These are phyloP conservation scores for Phrixothrix hirtus DNA, from an alignment of 2,888 invertebrate genomes.

Conservation along the genomic window DNA sequence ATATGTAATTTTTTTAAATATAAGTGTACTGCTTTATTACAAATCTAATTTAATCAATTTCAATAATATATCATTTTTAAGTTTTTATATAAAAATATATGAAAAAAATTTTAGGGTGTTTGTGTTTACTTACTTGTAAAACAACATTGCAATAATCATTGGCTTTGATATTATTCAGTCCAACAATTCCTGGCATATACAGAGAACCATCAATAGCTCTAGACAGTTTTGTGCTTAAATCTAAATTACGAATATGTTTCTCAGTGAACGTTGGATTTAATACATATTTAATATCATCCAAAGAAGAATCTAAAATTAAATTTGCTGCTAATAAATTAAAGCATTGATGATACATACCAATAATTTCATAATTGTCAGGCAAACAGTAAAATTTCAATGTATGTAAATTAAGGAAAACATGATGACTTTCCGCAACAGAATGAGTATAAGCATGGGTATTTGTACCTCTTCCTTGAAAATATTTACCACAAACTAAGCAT, in stretches of 20 bases:
- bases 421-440: constrained; percentile 96
- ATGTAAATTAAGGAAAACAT: constrained; percentile 95
- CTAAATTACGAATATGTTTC: constrained; percentile 80
- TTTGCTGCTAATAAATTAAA: no score
- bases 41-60: no score
- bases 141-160: constrained; percentile 99
- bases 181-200: constrained; percentile 97
- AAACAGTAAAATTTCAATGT: constrained; percentile 98
- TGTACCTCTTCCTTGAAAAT: constrained; percentile 95
- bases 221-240: constrained; percentile 80
- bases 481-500: constrained; percentile 98
- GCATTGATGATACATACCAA: constrained; percentile 67
- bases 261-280: constrained; percentile 93
- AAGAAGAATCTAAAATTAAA: constrained; percentile 80
- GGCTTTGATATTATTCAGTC: constrained; percentile 98
- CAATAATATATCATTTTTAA: no score
- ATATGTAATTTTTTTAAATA: no score
- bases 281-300: constrained; percentile 98
- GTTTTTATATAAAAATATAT: no score
- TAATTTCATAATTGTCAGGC: constrained; percentile 99
- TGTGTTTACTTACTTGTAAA: constrained; percentile 87
- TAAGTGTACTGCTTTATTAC: no score
- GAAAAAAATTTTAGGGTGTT: no score
- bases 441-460: constrained; percentile 99
- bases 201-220: constrained; percentile 95